These are phyloP conservation scores for Proterorhinus semilunaris DNA, from an alignment of 2,113 vertebrate species.

Conservation along the genomic window DNA sequence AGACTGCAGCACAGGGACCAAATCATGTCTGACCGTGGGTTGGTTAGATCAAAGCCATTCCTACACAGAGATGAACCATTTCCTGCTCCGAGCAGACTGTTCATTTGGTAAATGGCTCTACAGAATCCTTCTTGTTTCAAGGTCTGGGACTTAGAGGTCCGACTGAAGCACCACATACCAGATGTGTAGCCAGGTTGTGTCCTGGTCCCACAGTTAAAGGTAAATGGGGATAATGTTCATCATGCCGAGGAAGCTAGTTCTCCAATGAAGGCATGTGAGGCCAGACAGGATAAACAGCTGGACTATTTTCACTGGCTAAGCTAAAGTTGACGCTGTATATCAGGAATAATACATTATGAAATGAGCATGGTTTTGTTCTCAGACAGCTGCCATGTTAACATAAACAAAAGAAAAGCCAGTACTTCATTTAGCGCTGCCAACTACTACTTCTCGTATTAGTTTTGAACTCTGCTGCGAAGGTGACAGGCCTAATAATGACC, in stretches of 20 bases:
- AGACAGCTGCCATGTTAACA: neutral
- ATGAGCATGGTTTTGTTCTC: conserved; percentile 9
- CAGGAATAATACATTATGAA: conserved; percentile 30
- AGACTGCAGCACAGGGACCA: conserved; percentile 40
- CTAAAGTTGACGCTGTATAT: conserved; percentile 15
- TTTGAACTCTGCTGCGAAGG: conserved; percentile 12
- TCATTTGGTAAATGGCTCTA: conserved; percentile 52
- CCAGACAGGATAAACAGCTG: neutral
- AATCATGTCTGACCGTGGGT: conserved; percentile 43
- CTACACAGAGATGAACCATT: conserved; percentile 55
- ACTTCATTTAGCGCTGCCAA: neutral
- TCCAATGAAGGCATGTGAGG: neutral
- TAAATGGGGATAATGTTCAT: neutral
- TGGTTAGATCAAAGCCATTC: conserved; percentile 59
- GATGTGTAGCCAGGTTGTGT: conserved; percentile 14
- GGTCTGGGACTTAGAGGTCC: conserved; percentile 33
- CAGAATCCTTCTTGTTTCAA: conserved; percentile 27
- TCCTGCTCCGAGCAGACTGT: conserved; percentile 47
- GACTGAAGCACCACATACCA: conserved; percentile 6
- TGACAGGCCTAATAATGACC: conserved; percentile 13
- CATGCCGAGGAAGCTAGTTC: neutral
- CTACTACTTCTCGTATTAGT: neutral
- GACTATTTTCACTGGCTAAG: conserved; percentile 12
- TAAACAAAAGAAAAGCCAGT: neutral
- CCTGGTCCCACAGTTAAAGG: conserved; percentile 18